phyloP scores from a whole-genome alignment of 2,797 vertebrate genomes.

The Siniperca obscura region DNA sequence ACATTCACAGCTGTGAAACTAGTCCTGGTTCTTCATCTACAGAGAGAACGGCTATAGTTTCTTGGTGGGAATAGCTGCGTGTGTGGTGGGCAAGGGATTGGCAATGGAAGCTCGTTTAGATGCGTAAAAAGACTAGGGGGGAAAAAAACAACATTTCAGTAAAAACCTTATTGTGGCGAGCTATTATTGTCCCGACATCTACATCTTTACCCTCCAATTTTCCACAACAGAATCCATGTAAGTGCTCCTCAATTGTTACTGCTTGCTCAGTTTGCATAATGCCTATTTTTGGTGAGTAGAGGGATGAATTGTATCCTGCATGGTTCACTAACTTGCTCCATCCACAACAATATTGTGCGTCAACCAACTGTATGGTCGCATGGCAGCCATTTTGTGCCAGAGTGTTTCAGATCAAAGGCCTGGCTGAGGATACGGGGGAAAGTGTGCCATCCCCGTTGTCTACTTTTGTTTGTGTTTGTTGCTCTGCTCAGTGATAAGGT shows the following conservation, averaged over 20 bases:
- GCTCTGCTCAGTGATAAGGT: slow-evolving; percentile 31
- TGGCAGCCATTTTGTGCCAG: slow-evolving; percentile 82
- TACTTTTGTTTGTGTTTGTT: slow-evolving; percentile 67
- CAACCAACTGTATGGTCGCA: slow-evolving; percentile 66
- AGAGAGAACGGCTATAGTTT: background rate
- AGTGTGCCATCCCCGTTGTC: slow-evolving; percentile 73
- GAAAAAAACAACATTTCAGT: slow-evolving; percentile 9
- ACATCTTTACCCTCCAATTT: slow-evolving; percentile 41
- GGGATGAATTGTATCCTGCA: slow-evolving; percentile 65
- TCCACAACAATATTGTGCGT: slow-evolving; percentile 67
- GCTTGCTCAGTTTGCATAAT: slow-evolving; percentile 61
- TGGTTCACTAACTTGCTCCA: slow-evolving; percentile 73
- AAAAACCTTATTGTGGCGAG: slow-evolving; percentile 2
- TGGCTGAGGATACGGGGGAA: slow-evolving; percentile 53
- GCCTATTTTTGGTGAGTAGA: slow-evolving; percentile 52
- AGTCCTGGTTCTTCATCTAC: background rate
- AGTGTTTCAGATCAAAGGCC: slow-evolving; percentile 65
- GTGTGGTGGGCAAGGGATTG: background rate
- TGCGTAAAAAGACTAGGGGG: background rate
- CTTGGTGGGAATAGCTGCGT: slow-evolving; percentile 6
- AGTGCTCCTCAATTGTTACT: slow-evolving; percentile 51
- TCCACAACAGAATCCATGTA: slow-evolving; percentile 29
- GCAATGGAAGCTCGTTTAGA: slow-evolving; percentile 13
- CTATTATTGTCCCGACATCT: slow-evolving; percentile 37
- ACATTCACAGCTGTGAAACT: background rate